A percentile compares a stretch with the other conserved stretches of the same genome.
Evolutionary conservation across 2,113 vertebrate genomes (phyloP).

Genomic region (Oenanthe melanoleuca): DNA sequence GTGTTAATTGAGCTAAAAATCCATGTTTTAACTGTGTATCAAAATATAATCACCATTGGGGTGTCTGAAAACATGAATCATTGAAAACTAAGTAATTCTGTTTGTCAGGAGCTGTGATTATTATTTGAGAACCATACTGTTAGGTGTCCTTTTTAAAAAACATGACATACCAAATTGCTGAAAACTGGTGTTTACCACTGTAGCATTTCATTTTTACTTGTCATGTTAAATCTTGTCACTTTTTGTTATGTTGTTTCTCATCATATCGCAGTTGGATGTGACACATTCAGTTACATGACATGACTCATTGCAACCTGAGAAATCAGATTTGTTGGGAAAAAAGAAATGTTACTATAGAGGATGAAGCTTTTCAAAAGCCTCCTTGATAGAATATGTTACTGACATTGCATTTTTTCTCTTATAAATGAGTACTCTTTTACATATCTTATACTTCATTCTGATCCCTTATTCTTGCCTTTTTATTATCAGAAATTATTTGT

Average conservation of each 20-base stretch:
- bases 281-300: constrained; percentile 50
- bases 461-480: background rate
- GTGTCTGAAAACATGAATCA: constrained; percentile 55
- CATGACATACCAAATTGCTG: constrained; percentile 51
- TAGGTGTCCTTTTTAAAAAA: constrained; percentile 49
- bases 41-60: constrained; percentile 68
- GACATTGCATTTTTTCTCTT: background rate
- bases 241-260: constrained; percentile 56
- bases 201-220: constrained; percentile 53
- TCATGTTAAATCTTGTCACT: constrained; percentile 54
- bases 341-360: background rate
- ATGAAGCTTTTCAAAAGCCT: constrained; percentile 4
- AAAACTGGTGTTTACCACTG: constrained; percentile 38
- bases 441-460: background rate
- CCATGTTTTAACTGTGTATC: constrained; percentile 71
- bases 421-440: background rate
- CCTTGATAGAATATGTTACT: background rate
- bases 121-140: constrained; percentile 49
- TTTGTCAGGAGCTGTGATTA: constrained; percentile 67
- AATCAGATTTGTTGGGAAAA: constrained; percentile 29
- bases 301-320: constrained; percentile 52
- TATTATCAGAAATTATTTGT: background rate
- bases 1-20: constrained; percentile 76
- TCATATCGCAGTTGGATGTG: constrained; percentile 45
- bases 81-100: constrained; percentile 48